Evolutionary conservation across 2,113 vertebrate species (phyloP).

Genomic region (Eidolon helvum): DNA sequence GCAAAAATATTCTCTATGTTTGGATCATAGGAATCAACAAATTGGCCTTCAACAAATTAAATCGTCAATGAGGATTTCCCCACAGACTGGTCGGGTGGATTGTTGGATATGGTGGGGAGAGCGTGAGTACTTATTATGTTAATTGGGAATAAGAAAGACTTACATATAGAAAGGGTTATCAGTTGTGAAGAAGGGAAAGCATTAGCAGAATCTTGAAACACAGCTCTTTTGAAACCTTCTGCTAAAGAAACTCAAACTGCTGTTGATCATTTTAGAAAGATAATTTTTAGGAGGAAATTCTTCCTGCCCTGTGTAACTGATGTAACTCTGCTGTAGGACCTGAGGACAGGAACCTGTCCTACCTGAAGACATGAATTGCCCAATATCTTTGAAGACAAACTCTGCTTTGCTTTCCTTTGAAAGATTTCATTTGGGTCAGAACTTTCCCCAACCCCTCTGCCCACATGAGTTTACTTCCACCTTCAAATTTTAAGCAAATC

Average conservation of each 20-base stretch:
- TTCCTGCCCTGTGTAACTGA: slow-evolving; percentile 91
- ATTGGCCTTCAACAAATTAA: no score
- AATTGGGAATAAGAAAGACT: no score
- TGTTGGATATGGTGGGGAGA: no score
- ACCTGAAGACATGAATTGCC: slow-evolving; percentile 91
- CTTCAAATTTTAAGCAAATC: slow-evolving; percentile 89
- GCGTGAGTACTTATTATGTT: no score
- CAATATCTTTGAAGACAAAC: slow-evolving; percentile 86
- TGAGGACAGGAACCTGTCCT: slow-evolving; percentile 91
- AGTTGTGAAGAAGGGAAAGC: no score
- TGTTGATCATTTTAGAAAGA: slow-evolving; percentile 97
- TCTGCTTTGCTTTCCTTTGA: slow-evolving; percentile 86
- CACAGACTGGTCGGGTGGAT: no score
- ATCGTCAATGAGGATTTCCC: no score
- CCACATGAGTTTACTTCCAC: slow-evolving; percentile 89
- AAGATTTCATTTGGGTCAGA: slow-evolving; percentile 84
- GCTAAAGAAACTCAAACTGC: slow-evolving; percentile 84
- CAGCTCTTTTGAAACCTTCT: no score
- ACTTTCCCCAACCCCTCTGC: slow-evolving; percentile 79
- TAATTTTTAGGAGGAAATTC: slow-evolving; percentile 97
- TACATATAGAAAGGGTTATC: no score
- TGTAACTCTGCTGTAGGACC: slow-evolving; percentile 86
- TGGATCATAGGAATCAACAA: no score
- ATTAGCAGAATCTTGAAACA: no score
- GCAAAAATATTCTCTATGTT: no score